phyloP scores from a whole-genome alignment of 1,140 invertebrate species.

The Bacillus rossius region DNA sequence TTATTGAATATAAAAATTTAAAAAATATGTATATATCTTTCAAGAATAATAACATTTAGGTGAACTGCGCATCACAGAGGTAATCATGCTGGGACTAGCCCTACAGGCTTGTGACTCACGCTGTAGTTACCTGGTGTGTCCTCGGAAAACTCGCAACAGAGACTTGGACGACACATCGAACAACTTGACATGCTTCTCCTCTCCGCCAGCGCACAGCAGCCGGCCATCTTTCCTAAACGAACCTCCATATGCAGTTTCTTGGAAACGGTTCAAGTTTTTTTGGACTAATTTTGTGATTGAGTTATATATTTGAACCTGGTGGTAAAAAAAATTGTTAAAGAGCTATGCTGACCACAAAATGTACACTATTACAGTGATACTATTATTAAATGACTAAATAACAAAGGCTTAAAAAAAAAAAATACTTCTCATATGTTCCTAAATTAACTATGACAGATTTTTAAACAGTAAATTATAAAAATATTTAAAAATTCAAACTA shows the following conservation, averaged over 20 bases:
- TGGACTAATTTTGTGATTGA: slow-evolving; percentile 76
- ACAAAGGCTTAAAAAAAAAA: not conserved
- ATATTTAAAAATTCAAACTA: too few species aligned
- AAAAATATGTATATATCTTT: too few species aligned
- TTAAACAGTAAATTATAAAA: too few species aligned
- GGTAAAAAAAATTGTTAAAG: not conserved
- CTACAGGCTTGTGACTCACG: too few species aligned
- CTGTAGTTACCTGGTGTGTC: slow-evolving; percentile 53
- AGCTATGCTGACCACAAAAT: too few species aligned
- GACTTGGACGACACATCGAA: slow-evolving; percentile 82
- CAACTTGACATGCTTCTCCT: slow-evolving; percentile 79
- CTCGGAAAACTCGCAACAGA: slow-evolving; percentile 63
- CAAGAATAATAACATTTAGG: too few species aligned
- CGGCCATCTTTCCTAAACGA: slow-evolving; percentile 81
- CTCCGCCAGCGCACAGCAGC: slow-evolving; percentile 79
- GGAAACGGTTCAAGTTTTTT: slow-evolving; percentile 82
- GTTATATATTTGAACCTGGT: slow-evolving; percentile 79
- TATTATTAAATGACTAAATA: too few species aligned
- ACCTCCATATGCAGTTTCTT: slow-evolving; percentile 80
- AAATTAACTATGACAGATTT: too few species aligned
- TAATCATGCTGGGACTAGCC: too few species aligned
- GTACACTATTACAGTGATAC: too few species aligned
- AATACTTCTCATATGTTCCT: not conserved
- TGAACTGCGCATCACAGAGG: too few species aligned
- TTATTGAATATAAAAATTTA: too few species aligned